Evolutionary conservation across 2,888 invertebrate genomes (phyloP), one percentile per base, ranked within the genome.

Genomic region (Caradrina clavipalpis): DNA sequence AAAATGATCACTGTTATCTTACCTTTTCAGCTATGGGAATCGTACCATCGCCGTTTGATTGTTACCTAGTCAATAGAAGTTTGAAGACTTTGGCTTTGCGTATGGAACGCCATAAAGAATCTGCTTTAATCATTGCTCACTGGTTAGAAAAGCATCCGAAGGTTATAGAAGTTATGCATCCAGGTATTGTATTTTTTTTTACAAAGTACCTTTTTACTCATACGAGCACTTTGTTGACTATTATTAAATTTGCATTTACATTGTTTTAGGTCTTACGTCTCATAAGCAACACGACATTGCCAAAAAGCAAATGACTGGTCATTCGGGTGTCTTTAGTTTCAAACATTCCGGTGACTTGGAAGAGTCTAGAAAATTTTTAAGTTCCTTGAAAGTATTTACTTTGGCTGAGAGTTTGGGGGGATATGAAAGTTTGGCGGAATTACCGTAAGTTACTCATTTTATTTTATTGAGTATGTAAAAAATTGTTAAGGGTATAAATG

Each of bases 1-100:
- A 56, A 56, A n/a, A 56, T 50, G 65, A 11, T 39, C 10, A 17
- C 39, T 15, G 2, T 35, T 64, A 39, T 51, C 8, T 35, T 31
- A 67, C 85, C 2, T 86, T 95, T 90, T 69, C 94, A 98, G 98
- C 99, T 6, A 97, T 98, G 96, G 99, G 99, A 62, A 97, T 98
- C 53, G 98, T 99, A 17, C 99, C 99, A 2, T 98, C 99, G 0
- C 99, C 99, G 0, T 99, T 99, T 90, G 99, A 99, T 92, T 99
- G 99, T 91, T 98, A 97, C 90, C 96, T 99, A 89, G 99, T 99
- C 0, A 99, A 98, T 89, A 97, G 99, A 76, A 98, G 99, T 87
- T 94, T 99, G 72, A 99, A 99, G 95, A 99, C 99, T 0, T 96
- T 99, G 35, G 97, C 98, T 7, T 86, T 99, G 35, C 96, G 99